These are phyloP conservation scores for Spisula solida DNA, from an alignment of 2,888 invertebrate genomes.

Conservation along the genomic window DNA sequence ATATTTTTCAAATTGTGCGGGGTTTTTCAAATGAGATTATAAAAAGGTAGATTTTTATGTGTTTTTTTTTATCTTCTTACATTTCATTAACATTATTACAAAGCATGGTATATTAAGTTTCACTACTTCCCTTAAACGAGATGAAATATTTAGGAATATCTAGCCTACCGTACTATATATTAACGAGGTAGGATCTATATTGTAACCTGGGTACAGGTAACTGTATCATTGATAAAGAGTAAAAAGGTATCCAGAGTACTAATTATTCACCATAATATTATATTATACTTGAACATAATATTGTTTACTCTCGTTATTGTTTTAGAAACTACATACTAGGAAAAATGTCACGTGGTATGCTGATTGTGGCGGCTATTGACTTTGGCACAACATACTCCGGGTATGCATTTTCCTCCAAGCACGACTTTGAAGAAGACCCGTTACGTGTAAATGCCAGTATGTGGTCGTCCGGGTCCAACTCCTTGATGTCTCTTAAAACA, in stretches of 20 bases:
- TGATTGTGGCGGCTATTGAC: slow-evolving; percentile 60
- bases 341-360: background rate
- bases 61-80: background rate
- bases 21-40: background rate
- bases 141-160: too few species aligned
- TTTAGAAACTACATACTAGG: background rate
- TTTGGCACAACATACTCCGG: slow-evolving; percentile 65
- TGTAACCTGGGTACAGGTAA: too few species aligned
- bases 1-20: background rate
- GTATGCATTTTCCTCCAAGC: slow-evolving; percentile 59
- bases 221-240: too few species aligned
- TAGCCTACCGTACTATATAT: background rate
- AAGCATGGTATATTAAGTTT: background rate
- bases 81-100: background rate
- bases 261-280: too few species aligned
- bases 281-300: background rate
- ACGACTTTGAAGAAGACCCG: slow-evolving; percentile 58
- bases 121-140: too few species aligned
- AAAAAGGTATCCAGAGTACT: too few species aligned
- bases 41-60: background rate
- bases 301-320: background rate
- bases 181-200: too few species aligned
- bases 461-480: slow-evolving; percentile 51
- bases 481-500: slow-evolving; percentile 57
- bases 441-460: slow-evolving; percentile 43